A percentile compares a stretch with the other conserved stretches of the same genome.
Evolutionary conservation across 1,140 invertebrate species (phyloP).

Genomic region (Lethrus apterus): DNA sequence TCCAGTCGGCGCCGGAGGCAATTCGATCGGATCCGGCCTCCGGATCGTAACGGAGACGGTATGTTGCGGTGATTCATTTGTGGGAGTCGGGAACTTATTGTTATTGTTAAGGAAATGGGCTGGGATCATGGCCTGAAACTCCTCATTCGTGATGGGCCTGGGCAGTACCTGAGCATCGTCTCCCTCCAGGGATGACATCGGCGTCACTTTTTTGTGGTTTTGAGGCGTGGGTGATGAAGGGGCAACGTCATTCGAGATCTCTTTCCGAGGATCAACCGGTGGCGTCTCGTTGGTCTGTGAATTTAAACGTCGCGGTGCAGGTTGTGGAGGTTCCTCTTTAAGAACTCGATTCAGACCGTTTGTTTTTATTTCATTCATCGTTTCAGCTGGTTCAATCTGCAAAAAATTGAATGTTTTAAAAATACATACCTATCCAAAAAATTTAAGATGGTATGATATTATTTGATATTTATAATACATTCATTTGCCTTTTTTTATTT

Average conservation of each 20-base stretch:
- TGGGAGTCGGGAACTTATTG: constrained; percentile 17
- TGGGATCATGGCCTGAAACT: constrained; percentile 90
- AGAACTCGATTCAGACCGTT: constrained; percentile 27
- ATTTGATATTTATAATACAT: constrained; percentile 2
- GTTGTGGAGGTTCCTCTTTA: constrained; percentile 33
- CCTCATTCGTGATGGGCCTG: constrained; percentile 81
- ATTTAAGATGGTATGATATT: not conserved
- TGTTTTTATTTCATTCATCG: constrained; percentile 9
- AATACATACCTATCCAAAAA: not conserved
- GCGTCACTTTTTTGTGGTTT: constrained; percentile 33
- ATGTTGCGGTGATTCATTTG: constrained; percentile 36
- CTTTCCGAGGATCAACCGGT: too few species aligned
- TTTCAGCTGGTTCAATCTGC: constrained; percentile 14
- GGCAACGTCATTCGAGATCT: too few species aligned
- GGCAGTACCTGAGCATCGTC: constrained; percentile 50
- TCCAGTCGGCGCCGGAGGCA: constrained; percentile 74
- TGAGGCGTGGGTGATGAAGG: constrained; percentile 18
- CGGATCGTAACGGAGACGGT: constrained; percentile 60
- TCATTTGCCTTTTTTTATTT: not conserved
- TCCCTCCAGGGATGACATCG: constrained; percentile 33
- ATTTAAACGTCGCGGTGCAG: constrained; percentile 34
- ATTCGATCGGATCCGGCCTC: constrained; percentile 59
- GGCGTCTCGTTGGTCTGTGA: constrained; percentile 11
- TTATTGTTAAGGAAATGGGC: constrained; percentile 66
- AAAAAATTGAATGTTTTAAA: not conserved